Conservation (phyloP, 2,888 invertebrate genomes). For the Mechanitis messenoides region DNA sequence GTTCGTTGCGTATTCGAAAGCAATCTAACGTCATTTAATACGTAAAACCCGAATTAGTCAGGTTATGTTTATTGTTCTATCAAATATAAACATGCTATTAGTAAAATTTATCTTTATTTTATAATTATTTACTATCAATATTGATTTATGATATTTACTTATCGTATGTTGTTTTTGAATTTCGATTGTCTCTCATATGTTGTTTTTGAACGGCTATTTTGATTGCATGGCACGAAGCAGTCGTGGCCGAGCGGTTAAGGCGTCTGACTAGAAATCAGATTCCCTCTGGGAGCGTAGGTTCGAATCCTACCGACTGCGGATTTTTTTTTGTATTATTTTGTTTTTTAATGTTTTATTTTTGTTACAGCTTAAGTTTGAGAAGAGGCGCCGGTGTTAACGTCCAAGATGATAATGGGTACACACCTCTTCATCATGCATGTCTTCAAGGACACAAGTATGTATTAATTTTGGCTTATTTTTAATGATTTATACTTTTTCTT, state of each 20-base stretch:
- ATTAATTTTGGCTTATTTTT: background rate
- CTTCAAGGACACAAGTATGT: slow-evolving; percentile 93
- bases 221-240: slow-evolving; percentile 62
- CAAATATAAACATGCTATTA: too few species aligned
- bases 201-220: background rate
- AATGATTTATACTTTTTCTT: too few species aligned
- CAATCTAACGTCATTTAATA: too few species aligned
- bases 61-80: too few species aligned
- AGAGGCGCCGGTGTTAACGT: slow-evolving; percentile 94
- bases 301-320: slow-evolving; percentile 91
- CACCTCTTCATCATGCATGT: slow-evolving; percentile 95
- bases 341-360: slow-evolving; percentile 33
- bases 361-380: slow-evolving; percentile 87
- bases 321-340: slow-evolving; percentile 31
- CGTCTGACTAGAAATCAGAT: slow-evolving; percentile 93
- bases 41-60: too few species aligned
- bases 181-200: background rate
- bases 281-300: slow-evolving; percentile 94
- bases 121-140: too few species aligned
- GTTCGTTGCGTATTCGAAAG: too few species aligned
- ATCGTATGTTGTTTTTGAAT: background rate
- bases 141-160: too few species aligned
- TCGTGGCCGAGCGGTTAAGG: slow-evolving; percentile 93
- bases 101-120: too few species aligned
- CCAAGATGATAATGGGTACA: slow-evolving; percentile 94